Conservation (phyloP, 1,140 invertebrate species). For the Drosophila parabipectinata region DNA sequence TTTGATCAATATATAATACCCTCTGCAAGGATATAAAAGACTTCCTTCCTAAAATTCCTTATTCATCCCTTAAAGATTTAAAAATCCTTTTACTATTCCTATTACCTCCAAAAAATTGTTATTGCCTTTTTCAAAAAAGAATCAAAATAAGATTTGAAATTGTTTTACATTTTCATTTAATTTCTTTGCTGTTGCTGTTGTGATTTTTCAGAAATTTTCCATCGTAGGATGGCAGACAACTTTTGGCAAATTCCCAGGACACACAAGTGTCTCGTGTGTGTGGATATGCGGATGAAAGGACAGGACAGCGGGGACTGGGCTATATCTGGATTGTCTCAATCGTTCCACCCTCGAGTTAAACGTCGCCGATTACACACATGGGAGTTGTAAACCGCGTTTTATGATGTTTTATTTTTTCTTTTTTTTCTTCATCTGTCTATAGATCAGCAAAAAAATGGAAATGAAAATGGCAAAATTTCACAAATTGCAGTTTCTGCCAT, state of each 20-base stretch:
- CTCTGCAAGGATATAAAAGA: too few species aligned
- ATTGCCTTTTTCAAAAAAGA: constrained; percentile 5
- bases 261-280: too few species aligned
- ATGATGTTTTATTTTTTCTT: constrained; percentile 66
- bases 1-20: too few species aligned
- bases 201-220: constrained; percentile 16
- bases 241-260: constrained; percentile 43
- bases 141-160: constrained; percentile 50
- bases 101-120: neutral
- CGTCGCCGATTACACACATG: constrained; percentile 75
- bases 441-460: constrained; percentile 42
- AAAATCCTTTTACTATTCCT: neutral
- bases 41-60: neutral
- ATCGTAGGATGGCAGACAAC: neutral
- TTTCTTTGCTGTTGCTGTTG: neutral
- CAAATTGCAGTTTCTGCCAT: constrained; percentile 38
- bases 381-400: constrained; percentile 80
- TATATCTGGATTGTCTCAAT: constrained; percentile 2
- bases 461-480: constrained; percentile 18
- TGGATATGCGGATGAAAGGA: too few species aligned
- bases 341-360: constrained; percentile 52
- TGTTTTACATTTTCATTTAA: constrained; percentile 45
- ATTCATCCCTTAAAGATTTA: neutral
- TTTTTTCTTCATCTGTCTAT: constrained; percentile 20
- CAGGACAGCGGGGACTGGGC: constrained; percentile 12